Percentiles rank a stretch among this genome's conserved stretches.
Evolutionary conservation across 1,140 invertebrate genomes (phyloP).

Genomic region (Drosophila orena): DNA sequence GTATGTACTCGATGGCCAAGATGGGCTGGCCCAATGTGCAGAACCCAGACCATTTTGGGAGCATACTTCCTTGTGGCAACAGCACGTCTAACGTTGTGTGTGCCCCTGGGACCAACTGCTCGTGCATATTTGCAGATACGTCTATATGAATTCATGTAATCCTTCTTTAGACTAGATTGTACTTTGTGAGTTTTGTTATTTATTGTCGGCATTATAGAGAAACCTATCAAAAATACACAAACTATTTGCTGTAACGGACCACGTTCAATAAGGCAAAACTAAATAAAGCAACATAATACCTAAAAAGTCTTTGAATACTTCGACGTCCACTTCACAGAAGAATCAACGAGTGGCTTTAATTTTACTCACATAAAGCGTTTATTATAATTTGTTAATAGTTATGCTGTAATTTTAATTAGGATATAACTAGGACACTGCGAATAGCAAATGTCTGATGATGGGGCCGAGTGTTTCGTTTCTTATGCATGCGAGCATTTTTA

Average conservation of each 20-base stretch:
- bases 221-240: conserved; percentile 75
- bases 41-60: conserved; percentile 17
- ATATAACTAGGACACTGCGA: conserved; percentile 20
- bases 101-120: conserved; percentile 25
- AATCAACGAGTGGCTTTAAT: not conserved
- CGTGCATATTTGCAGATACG: conserved; percentile 32
- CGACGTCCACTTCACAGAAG: too few relatives aligned
- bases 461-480: conserved; percentile 18
- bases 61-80: conserved; percentile 9
- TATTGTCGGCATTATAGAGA: conserved; percentile 79
- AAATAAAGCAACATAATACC: conserved; percentile 77
- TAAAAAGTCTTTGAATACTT: conserved; percentile 5
- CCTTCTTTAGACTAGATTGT: conserved; percentile 66
- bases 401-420: conserved; percentile 38
- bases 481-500: not conserved
- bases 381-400: conserved; percentile 13
- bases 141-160: conserved; percentile 43
- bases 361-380: conserved; percentile 10
- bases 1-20: conserved; percentile 30
- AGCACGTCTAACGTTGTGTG: conserved; percentile 65
- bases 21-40: conserved; percentile 40
- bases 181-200: conserved; percentile 83
- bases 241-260: conserved; percentile 75
- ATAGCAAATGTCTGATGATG: conserved; percentile 17
- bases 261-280: conserved; percentile 72